phyloP scores from a whole-genome alignment of 2,888 invertebrate genomes.

The Pandemis cinnamomeana region DNA sequence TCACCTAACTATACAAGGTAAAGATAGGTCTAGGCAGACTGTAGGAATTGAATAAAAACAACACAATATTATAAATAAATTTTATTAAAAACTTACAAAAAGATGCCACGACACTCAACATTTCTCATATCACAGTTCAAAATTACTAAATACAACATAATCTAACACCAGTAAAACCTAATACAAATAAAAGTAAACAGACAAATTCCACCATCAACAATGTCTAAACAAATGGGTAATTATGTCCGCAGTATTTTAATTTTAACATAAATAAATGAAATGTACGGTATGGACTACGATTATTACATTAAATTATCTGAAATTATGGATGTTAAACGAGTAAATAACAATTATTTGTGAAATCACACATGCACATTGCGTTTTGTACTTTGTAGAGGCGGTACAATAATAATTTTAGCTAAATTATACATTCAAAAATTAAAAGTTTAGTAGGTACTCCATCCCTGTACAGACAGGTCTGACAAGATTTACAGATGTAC shows the following conservation, averaged over 20 bases:
- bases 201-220: background rate
- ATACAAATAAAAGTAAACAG: background rate
- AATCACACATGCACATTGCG: conserved; percentile 7
- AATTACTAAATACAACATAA: conserved; percentile 25
- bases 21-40: no score
- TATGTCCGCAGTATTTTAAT: background rate
- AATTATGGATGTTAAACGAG: background rate
- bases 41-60: background rate
- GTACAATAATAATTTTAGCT: background rate
- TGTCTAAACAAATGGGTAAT: background rate
- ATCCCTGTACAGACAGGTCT: background rate
- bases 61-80: conserved; percentile 9
- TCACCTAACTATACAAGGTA: no score
- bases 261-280: background rate
- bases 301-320: background rate
- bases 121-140: conserved; percentile 38
- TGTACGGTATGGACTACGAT: no score
- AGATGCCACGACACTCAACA: conserved; percentile 25
- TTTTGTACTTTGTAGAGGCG: conserved; percentile 23
- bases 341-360: background rate
- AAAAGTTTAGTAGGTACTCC: background rate
- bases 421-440: background rate
- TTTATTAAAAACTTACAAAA: conserved; percentile 41
- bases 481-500: background rate
- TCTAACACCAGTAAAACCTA: background rate